Base-by-base conservation (phyloP, 2,797 vertebrate species). In the Cryptoprocta ferox region DNA sequence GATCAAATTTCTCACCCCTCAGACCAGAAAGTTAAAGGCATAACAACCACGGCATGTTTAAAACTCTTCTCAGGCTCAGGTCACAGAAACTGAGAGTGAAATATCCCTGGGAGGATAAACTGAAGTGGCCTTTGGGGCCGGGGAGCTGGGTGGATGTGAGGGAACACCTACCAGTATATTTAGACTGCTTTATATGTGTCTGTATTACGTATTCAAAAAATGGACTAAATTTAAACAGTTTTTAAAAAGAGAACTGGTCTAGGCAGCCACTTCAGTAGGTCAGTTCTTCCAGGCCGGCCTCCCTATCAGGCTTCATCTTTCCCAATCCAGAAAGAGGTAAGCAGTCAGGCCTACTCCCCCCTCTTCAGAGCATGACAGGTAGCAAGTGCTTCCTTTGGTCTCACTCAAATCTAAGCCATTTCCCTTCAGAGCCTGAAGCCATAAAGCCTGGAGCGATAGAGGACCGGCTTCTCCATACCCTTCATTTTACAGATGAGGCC, bases 1-100 rank as follows among this genome's bases (percentile, higher is more conserved):
- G 96, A 94, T 93, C 93, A 26, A 12, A 81, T 96, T 97, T 94
- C 95, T 97, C 82, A 97, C 61, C 61, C 91, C 96, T 63, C 68
- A 56, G 71, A 82, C 92, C 73, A 82, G 68, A 86, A 71, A 93
- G 84, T 50, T 94, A 89, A 84, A 85, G 83, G 66, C 92, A 81
- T 26, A 92, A 84, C 81, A 84, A 16, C 71, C 42, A 35, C 70
- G 19, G 10, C 56, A 26, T 48, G 18, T 89, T 89, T 42, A n/a
- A 96, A 97, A 71, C 42, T 48, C 68, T 96, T 83, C 84, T 82
- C 56, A 16, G 68, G 21, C 11, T 73, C 16, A 3, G 45, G 45
- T 93, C 39, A 39, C 80, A 97, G 30, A 81, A 95, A 82, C 53
- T 2, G 45, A 65, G 39, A 88, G 18, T 56, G 37, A n/a, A 63